Conservation (phyloP, 2,113 vertebrate species). For the Psammodynastes pulverulentus region DNA sequence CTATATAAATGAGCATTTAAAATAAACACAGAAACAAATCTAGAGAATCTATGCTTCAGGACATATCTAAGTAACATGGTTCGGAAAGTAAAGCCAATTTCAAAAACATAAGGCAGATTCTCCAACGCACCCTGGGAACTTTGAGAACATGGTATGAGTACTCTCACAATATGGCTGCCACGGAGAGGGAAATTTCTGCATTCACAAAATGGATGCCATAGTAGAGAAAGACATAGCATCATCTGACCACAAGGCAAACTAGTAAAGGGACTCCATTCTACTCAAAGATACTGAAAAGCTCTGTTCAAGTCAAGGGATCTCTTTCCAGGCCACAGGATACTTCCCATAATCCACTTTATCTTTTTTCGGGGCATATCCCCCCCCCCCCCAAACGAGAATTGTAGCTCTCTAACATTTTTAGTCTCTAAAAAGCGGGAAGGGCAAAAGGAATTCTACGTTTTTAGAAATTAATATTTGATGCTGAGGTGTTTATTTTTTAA, state of each 20-base stretch:
- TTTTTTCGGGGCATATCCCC: not conserved
- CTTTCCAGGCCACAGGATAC: not conserved
- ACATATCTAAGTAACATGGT: not conserved
- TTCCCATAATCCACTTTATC: not conserved
- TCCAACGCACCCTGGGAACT: not conserved
- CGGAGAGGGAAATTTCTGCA: not conserved
- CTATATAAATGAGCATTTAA: not conserved
- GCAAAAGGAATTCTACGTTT: not conserved
- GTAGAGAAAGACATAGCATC: not conserved
- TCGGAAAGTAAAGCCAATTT: not conserved
- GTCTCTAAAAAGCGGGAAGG: not conserved
- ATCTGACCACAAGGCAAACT: not conserved
- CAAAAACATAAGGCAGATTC: not conserved
- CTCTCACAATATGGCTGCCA: not conserved
- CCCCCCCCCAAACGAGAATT: not conserved
- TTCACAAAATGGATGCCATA: not conserved
- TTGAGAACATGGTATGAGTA: not conserved
- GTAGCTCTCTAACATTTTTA: not conserved
- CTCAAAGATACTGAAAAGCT: not conserved
- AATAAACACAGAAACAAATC: not conserved
- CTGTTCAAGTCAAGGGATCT: not conserved
- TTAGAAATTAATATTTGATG: not conserved
- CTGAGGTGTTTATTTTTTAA: not conserved
- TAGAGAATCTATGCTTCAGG: not conserved
- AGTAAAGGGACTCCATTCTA: not conserved